Percentiles rank a stretch among this genome's conserved stretches.
These are phyloP conservation scores for Fulica atra DNA, from an alignment of 2,113 vertebrate genomes.

Conservation along the genomic window DNA sequence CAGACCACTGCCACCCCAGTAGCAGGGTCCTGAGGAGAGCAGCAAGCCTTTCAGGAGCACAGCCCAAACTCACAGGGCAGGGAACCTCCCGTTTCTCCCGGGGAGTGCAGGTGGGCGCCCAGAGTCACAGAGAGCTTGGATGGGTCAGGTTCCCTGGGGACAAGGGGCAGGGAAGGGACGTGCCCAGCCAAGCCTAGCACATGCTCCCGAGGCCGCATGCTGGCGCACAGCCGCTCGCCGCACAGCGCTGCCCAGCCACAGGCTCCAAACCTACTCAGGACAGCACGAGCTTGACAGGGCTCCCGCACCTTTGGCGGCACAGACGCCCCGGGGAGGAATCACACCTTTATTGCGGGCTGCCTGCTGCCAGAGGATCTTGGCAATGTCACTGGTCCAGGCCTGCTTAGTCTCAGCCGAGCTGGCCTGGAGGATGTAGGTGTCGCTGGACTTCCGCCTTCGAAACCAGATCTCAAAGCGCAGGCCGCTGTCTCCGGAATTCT, in stretches of 20 bases:
- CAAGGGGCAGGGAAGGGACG: not conserved
- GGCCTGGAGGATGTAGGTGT: conserved; percentile 86
- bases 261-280: conserved; percentile 45
- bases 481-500: conserved; percentile 81
- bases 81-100: not conserved
- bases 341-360: conserved; percentile 92
- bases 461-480: conserved; percentile 90
- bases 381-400: conserved; percentile 88
- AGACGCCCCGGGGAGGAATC: conserved; percentile 31
- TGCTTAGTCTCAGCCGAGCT: conserved; percentile 80
- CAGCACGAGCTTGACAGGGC: conserved; percentile 39
- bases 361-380: conserved; percentile 91
- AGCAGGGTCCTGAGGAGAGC: not conserved
- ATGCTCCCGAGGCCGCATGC: conserved; percentile 29
- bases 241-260: not conserved
- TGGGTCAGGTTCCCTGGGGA: not conserved
- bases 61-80: not conserved
- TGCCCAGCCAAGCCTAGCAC: conserved; percentile 23
- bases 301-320: conserved; percentile 50
- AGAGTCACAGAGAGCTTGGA: not conserved
- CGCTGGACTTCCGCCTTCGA: conserved; percentile 83
- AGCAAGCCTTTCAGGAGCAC: not conserved
- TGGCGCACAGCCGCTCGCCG: not conserved
- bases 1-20: not conserved
- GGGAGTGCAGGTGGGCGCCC: not conserved